phyloP scores from a whole-genome alignment of 2,888 invertebrate genomes.

The Dryobotodes eremita region DNA sequence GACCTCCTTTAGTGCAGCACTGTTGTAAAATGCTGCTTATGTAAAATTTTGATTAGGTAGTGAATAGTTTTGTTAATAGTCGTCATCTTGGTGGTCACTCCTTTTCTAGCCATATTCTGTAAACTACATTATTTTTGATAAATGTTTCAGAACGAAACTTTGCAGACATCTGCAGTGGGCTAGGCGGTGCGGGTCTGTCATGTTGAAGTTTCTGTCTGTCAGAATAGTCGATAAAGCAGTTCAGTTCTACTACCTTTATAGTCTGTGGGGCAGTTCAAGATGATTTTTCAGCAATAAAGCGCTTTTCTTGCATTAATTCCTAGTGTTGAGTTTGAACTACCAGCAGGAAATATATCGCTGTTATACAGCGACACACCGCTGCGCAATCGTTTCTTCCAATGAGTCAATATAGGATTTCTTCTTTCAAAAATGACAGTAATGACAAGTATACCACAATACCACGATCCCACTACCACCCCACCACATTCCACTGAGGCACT shows the following conservation, averaged over 20 bases:
- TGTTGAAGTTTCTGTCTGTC: background rate
- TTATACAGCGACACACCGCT: constrained; percentile 13
- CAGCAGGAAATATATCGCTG: constrained; percentile 10
- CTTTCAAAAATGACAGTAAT: too few relatives aligned
- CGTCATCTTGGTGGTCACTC: background rate
- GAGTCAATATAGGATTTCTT: too few relatives aligned
- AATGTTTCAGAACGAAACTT: constrained; percentile 16
- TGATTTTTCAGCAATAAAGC: background rate
- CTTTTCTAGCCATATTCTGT: background rate
- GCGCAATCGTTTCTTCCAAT: constrained; percentile 23
- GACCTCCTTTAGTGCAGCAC: too few relatives aligned
- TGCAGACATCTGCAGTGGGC: background rate
- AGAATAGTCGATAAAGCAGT: constrained; percentile 46
- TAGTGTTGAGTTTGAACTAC: background rate
- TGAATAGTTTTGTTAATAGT: too few relatives aligned
- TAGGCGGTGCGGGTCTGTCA: background rate
- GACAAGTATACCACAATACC: too few relatives aligned
- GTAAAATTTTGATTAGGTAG: too few relatives aligned
- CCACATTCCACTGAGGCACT: too few relatives aligned
- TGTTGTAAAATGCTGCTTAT: too few relatives aligned
- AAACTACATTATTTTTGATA: too few relatives aligned
- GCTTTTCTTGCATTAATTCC: background rate
- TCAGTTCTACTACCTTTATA: background rate
- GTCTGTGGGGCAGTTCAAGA: background rate
- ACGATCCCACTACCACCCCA: too few relatives aligned